Base-by-base conservation (phyloP, 2,797 vertebrate genomes). In the Pseudomugil gertrudae region DNA sequence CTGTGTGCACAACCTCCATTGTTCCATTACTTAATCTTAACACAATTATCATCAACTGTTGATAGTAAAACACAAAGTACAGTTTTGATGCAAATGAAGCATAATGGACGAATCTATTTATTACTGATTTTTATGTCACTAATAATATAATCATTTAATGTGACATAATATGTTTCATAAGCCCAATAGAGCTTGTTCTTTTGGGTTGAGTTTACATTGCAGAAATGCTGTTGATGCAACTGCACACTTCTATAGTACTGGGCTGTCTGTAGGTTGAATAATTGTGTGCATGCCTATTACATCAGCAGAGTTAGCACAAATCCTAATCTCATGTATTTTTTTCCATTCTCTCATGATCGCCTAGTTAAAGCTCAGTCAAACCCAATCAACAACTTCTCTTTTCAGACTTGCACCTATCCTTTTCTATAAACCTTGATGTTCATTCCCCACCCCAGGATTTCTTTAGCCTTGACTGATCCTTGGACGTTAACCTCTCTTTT, bases 1-100 rank as follows among this genome's bases (percentile, higher is more conserved):
- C 86, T 83, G 89, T 77, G 83, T 73, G 63, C 66, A 60, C 32
- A 26, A 79, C 74, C 80, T 84, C 80, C 80, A 65, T 82, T 76
- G 66, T 21, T 72, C 69, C 53, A 75, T 48, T 67, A 71, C 66
- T 81, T 45, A 80, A 84, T 66, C 17, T 45, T 26, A 64, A 63
- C 51, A 74, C 72, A 54, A 72, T 53, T 65, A 81, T 57, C 79
- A 84, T 80, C 78, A 89, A 83, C 57, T 80, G n/a, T n/a, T n/a
- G n/a, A n/a, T 67, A 81, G 76, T 77, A 81, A 83, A 76, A 89
- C 35, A 72, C 60, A 79, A 65, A 74, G 67, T 71, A 73, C 45
- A 77, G 40, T 60, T 63, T 70, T 52, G 59, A 73, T 70, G 70
- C 54, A 80, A 79, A 81, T 81, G 83, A 64, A 77, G 60, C 75